phyloP scores from a whole-genome alignment of 2,888 invertebrate species.

The Uloborus plumipes region DNA sequence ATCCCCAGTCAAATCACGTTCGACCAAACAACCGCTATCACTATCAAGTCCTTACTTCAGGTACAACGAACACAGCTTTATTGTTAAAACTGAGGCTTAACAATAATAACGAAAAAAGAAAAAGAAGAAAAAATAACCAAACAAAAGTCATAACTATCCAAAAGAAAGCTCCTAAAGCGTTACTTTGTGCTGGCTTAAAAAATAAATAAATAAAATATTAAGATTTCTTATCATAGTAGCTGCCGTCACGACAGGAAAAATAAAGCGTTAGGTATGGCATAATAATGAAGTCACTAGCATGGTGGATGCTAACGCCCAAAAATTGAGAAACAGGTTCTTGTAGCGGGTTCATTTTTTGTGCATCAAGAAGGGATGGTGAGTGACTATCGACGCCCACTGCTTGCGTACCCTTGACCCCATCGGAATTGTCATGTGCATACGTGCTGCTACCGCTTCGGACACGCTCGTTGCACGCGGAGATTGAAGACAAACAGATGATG shows the following conservation, averaged over 20 bases:
- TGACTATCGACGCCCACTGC: conserved; percentile 10
- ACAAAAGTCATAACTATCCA: conserved; percentile 34
- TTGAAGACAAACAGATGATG: background rate
- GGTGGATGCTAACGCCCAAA: conserved; percentile 5
- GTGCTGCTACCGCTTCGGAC: conserved; percentile 17
- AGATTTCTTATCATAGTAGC: background rate
- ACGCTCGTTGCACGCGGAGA: conserved; percentile 18
- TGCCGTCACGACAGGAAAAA: conserved; percentile 20
- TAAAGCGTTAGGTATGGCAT: conserved; percentile 18
- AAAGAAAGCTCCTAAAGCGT: conserved; percentile 31
- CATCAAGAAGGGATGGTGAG: too few relatives aligned
- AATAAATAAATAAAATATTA: background rate
- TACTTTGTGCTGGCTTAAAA: conserved; percentile 27
- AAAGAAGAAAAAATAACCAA: conserved; percentile 23
- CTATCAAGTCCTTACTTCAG: conserved; percentile 8
- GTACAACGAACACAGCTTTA: conserved; percentile 20
- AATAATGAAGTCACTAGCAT: conserved; percentile 14
- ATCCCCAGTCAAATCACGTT: conserved; percentile 17
- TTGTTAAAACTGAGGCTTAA: conserved; percentile 13
- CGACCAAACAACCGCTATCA: conserved; percentile 20
- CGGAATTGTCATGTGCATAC: conserved; percentile 1
- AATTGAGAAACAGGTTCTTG: conserved; percentile 10
- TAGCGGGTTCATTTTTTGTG: too few relatives aligned
- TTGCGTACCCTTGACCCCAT: conserved; percentile 14
- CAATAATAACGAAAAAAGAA: background rate